These are phyloP conservation scores for Notothenia rossii DNA, from an alignment of 2,113 vertebrate species.

Conservation along the genomic window DNA sequence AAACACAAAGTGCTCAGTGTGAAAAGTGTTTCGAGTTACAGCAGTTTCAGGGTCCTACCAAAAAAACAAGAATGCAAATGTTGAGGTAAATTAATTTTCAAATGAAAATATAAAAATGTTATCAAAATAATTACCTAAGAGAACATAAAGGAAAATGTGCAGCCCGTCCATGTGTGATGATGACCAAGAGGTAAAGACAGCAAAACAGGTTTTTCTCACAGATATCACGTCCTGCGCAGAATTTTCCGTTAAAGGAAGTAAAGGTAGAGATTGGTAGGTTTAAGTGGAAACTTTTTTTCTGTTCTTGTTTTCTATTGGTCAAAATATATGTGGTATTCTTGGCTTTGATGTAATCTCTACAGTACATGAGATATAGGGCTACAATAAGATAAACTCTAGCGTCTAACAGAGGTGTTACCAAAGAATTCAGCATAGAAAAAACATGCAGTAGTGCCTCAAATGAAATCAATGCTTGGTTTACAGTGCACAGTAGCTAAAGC, in stretches of 20 bases:
- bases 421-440: neutral
- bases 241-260: conserved; percentile 25
- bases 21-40: neutral
- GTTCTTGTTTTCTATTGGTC: neutral
- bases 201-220: no score
- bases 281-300: conserved; percentile 12
- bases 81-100: no score
- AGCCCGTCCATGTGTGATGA: conserved; percentile 22
- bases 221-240: neutral
- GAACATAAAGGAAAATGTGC: neutral
- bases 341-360: neutral
- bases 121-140: conserved; percentile 28
- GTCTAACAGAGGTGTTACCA: neutral
- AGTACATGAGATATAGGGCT: neutral
- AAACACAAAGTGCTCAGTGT: conserved; percentile 9
- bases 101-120: no score
- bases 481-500: no score
- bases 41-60: neutral
- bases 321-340: neutral
- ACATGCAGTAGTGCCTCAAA: neutral
- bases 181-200: neutral
- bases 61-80: neutral
- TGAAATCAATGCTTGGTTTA: no score
- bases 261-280: conserved; percentile 23
- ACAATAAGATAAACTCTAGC: neutral